Conservation (phyloP, 1,140 invertebrate genomes). For the Ips nitidus region DNA sequence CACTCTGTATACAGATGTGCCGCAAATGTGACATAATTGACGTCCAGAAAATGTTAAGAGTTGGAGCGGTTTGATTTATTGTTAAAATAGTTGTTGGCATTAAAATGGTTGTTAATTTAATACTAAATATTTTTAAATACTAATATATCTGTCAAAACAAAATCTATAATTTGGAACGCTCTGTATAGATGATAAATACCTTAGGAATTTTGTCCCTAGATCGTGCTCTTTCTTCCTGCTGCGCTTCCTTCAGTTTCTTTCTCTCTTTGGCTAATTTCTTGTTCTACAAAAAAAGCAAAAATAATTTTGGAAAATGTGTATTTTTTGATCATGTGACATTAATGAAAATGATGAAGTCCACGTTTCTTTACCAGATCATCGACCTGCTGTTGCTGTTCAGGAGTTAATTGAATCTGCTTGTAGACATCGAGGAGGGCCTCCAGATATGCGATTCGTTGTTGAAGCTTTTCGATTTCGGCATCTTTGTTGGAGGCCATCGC, state of each 20-base stretch:
- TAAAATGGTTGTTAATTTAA: too few relatives aligned
- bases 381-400: constrained; percentile 37
- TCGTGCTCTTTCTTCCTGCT: background rate
- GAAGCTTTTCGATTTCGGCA: constrained; percentile 52
- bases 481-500: constrained; percentile 55
- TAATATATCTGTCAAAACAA: too few relatives aligned
- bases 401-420: constrained; percentile 32
- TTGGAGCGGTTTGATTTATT: too few relatives aligned
- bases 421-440: constrained; percentile 38
- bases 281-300: constrained; percentile 6
- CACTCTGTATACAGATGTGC: too few relatives aligned
- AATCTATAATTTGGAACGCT: too few relatives aligned
- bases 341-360: constrained; percentile 14
- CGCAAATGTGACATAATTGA: too few relatives aligned
- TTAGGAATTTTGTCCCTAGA: too few relatives aligned
- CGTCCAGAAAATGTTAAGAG: too few relatives aligned
- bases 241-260: constrained; percentile 12
- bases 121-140: too few relatives aligned
- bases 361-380: constrained; percentile 38
- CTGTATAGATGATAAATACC: too few relatives aligned
- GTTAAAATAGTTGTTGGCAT: too few relatives aligned
- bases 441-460: constrained; percentile 51
- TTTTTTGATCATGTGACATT: background rate
- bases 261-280: constrained; percentile 3
- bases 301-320: background rate